Conservation (phyloP, 2,888 invertebrate genomes). For the Erebia ligea region DNA sequence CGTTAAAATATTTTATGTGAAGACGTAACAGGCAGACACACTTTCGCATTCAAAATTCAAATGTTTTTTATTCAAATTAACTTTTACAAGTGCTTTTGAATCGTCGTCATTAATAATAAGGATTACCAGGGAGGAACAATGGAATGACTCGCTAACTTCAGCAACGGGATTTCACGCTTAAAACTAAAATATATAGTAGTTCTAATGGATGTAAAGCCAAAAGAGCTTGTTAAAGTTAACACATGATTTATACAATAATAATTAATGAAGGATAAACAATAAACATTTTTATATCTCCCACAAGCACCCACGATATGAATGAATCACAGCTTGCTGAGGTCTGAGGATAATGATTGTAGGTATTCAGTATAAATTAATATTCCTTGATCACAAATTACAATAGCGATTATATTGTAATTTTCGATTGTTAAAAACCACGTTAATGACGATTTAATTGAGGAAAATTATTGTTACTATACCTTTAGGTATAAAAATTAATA, state of each 20-base stretch:
- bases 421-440: neutral
- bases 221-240: neutral
- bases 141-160: too few species aligned
- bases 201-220: neutral
- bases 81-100: too few species aligned
- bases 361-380: constrained; percentile 12
- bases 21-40: too few species aligned
- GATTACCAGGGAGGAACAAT: too few species aligned
- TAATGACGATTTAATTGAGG: constrained; percentile 1
- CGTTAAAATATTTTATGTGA: too few species aligned
- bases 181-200: neutral
- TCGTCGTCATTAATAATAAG: too few species aligned
- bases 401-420: constrained; percentile 15
- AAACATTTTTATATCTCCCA: constrained; percentile 10
- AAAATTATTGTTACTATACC: neutral
- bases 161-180: too few species aligned
- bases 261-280: neutral
- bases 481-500: neutral
- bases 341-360: neutral
- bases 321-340: neutral
- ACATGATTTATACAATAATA: neutral
- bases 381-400: neutral
- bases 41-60: too few species aligned
- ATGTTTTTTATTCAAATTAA: too few species aligned
- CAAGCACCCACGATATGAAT: constrained; percentile 1